Conservation (phyloP, 1,140 invertebrate species). For the Hermetia illucens region DNA sequence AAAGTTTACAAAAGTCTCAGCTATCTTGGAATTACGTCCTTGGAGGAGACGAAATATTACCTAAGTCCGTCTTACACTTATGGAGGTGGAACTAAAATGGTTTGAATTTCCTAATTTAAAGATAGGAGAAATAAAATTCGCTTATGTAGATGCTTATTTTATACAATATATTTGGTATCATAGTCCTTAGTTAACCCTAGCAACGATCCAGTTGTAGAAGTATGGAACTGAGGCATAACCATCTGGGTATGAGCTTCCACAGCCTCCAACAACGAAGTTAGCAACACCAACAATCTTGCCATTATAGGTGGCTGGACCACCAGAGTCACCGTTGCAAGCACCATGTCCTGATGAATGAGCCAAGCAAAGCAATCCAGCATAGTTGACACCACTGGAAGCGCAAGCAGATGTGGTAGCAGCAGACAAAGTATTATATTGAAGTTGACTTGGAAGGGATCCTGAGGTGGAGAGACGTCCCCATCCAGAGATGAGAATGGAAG, state of each 20-base stretch:
- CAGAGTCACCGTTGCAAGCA: slow-evolving; percentile 23
- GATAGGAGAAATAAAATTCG: too few relatives aligned
- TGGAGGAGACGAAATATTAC: too few relatives aligned
- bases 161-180: too few relatives aligned
- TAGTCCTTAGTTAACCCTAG: too few relatives aligned
- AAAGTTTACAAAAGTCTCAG: too few relatives aligned
- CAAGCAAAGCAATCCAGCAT: slow-evolving; percentile 18
- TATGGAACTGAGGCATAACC: slow-evolving; percentile 38
- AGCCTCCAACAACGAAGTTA: slow-evolving; percentile 16
- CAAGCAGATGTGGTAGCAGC: too few relatives aligned
- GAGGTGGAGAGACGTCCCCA: slow-evolving; percentile 31
- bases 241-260: slow-evolving; percentile 33
- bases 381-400: slow-evolving; percentile 9
- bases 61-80: too few relatives aligned
- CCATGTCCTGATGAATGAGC: slow-evolving; percentile 14
- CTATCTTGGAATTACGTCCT: too few relatives aligned
- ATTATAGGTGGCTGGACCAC: slow-evolving; percentile 20
- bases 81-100: too few relatives aligned
- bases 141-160: too few relatives aligned
- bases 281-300: slow-evolving; percentile 16
- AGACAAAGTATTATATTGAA: slow-evolving; percentile 21
- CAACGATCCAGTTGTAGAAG: slow-evolving; percentile 35
- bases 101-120: too few relatives aligned
- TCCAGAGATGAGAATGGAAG: slow-evolving; percentile 27
- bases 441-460: slow-evolving; percentile 14